Conservation (phyloP, 2,888 invertebrate species). For the Cacoxenus indagator region DNA sequence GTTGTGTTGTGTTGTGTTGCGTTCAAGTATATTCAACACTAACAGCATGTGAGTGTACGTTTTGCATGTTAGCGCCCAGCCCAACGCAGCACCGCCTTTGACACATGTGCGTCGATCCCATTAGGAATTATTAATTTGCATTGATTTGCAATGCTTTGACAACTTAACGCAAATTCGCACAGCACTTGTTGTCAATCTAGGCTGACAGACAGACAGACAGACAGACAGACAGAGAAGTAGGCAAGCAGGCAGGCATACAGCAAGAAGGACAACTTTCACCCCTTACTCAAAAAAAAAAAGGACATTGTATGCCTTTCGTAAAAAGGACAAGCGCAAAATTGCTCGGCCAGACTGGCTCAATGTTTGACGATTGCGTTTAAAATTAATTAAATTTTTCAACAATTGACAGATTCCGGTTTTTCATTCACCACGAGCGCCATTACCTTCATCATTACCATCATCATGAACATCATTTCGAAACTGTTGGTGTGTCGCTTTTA, state of each 20-base stretch:
- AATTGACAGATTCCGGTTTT: conserved; percentile 30
- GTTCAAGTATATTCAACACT: too few relatives aligned
- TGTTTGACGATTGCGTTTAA: conserved; percentile 19
- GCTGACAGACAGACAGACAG: not conserved
- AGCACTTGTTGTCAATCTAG: not conserved
- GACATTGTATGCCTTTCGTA: too few relatives aligned
- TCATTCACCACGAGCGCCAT: not conserved
- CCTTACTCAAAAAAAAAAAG: too few relatives aligned
- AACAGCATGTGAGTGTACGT: too few relatives aligned
- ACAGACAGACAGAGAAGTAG: not conserved
- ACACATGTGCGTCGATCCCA: not conserved
- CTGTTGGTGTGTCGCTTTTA: not conserved
- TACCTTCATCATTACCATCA: not conserved
- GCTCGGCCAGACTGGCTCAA: not conserved
- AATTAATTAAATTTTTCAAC: conserved; percentile 44
- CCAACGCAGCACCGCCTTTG: not conserved
- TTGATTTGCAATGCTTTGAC: conserved; percentile 33
- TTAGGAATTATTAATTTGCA: conserved; percentile 34
- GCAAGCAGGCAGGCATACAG: not conserved
- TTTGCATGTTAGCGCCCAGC: not conserved
- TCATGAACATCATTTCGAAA: not conserved
- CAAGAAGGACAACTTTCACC: not conserved
- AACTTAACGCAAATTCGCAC: not conserved
- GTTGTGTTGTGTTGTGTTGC: too few relatives aligned
- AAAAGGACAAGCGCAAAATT: not conserved